Evolutionary conservation across 2,888 invertebrate genomes (phyloP), one percentile per base, ranked within the genome.

Genomic region (Bellardia bayeri): DNA sequence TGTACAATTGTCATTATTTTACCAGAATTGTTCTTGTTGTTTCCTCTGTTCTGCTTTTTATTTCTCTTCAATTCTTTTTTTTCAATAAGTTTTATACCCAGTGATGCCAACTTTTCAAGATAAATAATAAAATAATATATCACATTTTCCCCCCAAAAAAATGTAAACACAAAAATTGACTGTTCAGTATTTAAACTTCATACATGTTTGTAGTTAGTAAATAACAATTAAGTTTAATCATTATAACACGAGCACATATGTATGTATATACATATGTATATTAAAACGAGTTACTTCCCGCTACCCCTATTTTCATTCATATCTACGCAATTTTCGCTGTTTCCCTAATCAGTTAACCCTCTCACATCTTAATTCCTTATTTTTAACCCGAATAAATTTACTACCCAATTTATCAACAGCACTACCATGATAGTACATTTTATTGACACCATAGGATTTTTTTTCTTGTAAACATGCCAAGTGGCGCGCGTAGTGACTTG

Each of bases 401-500:
- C 37, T 6, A 37, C 37, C 37, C 37, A 37, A 51, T 51, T 14
- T 45, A 45, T 13, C 45, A 45, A 13, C 45, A 51, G 6, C 51
- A 51, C 51, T n/a, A 51, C n/a, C 51, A n/a, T n/a, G 9, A 45
- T 45, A 11, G 9, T 45, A 45, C 49, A 14, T 6, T n/a, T n/a
- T 13, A 2, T 56, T 7, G 16, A 56, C 23, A 16, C 2, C 23
- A 7, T 56, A 56, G 56, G 8, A 23, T 33, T 61, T 37, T 14
- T 33, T 8, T 58, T 58, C 9, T 5, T 30, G 11, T 23, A 9
- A 37, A 5, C 4, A 37, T 54, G 9, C 54, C 30, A 37, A 80
- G 51, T 80, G 69, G 71, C 69, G 37, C 76, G 49, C 58, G 76
- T 85, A 72, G 85, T 85, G 71, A 75, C 75, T 78, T 76, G 11